phyloP scores from a whole-genome alignment of 2,113 vertebrate genomes.

The Pitta sordida region DNA sequence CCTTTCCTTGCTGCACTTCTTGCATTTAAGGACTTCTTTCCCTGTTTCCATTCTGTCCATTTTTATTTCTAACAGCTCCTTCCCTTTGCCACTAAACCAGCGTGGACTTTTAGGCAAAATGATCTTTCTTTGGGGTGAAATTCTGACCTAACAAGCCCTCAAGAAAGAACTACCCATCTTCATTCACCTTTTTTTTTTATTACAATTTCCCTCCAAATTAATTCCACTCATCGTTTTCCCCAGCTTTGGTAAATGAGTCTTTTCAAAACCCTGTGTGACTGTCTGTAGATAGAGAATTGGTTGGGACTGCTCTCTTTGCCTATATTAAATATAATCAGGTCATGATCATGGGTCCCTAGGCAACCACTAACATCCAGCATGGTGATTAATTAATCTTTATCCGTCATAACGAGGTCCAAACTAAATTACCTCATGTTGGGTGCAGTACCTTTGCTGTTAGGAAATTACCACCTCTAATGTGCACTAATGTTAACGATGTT shows the following conservation, averaged over 20 bases:
- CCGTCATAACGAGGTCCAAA: slow-evolving; percentile 20
- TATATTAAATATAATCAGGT: slow-evolving; percentile 32
- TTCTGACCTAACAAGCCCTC: slow-evolving; percentile 18
- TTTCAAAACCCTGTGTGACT: neutral
- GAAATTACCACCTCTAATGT: neutral
- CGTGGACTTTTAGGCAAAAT: neutral
- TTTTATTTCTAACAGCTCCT: neutral
- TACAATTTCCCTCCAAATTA: slow-evolving; percentile 24
- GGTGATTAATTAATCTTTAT: slow-evolving; percentile 46
- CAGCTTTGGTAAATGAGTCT: slow-evolving; percentile 24
- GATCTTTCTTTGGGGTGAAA: slow-evolving; percentile 2
- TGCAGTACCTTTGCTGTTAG: slow-evolving; percentile 23
- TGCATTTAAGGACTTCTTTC: neutral
- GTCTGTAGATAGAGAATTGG: neutral
- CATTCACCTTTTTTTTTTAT: neutral
- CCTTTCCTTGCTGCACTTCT: neutral
- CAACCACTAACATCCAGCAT: slow-evolving; percentile 32
- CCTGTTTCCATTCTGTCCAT: neutral
- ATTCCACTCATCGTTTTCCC: neutral
- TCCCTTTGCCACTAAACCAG: neutral
- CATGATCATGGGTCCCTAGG: slow-evolving; percentile 35
- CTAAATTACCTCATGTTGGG: slow-evolving; percentile 12
- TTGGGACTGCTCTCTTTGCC: neutral
- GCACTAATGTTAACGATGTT: neutral
- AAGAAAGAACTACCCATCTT: neutral